These are phyloP conservation scores for Lasiurus cinereus DNA, from an alignment of 2,113 vertebrate genomes.

Conservation along the genomic window DNA sequence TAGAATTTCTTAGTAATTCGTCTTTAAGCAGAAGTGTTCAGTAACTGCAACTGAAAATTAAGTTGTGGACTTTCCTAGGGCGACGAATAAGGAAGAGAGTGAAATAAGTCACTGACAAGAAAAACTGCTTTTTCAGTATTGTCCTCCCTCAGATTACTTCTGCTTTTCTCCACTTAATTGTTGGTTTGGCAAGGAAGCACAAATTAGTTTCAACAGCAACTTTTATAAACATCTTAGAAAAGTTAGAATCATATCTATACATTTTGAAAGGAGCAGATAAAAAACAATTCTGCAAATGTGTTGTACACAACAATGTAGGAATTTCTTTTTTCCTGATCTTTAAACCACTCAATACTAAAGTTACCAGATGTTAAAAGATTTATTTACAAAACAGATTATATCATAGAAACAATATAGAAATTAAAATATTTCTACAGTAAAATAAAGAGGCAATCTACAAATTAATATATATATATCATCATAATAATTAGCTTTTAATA, in stretches of 20 bases:
- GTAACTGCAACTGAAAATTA: background rate
- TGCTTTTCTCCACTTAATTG: conserved; percentile 18
- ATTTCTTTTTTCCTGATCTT: background rate
- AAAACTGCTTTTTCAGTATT: background rate
- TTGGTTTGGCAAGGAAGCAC: background rate
- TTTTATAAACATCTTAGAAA: background rate
- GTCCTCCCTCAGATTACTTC: background rate
- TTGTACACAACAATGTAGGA: background rate
- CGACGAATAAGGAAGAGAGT: background rate
- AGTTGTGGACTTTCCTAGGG: background rate
- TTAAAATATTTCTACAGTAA: conserved; percentile 24
- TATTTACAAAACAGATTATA: background rate
- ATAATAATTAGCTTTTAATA: background rate
- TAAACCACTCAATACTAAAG: background rate
- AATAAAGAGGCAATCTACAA: background rate
- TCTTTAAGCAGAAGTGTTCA: background rate
- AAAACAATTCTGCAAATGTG: conserved; percentile 17
- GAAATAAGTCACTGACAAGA: background rate
- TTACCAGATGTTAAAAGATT: background rate
- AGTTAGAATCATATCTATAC: background rate
- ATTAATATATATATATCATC: background rate
- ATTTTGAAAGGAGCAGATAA: background rate
- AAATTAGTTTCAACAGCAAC: conserved; percentile 18
- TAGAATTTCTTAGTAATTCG: background rate
- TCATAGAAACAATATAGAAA: background rate